Evolutionary conservation across 2,888 invertebrate species (phyloP).

Genomic region (Drosophila kambysellisi): DNA sequence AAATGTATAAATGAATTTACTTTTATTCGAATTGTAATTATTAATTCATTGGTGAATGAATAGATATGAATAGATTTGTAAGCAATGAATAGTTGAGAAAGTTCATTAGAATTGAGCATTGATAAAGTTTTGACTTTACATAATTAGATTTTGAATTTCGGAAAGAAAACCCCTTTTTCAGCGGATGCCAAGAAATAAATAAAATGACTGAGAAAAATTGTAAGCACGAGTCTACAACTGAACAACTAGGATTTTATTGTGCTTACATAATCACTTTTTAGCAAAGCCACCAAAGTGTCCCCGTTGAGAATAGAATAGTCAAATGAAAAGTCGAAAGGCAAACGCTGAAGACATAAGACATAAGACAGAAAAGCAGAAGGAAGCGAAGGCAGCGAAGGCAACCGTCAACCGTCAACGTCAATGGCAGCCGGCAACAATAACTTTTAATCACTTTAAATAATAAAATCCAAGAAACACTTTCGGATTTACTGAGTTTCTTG

Average conservation of each 20-base stretch:
- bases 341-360: conserved; percentile 17
- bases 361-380: background rate
- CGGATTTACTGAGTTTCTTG: conserved; percentile 73
- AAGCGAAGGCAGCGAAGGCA: conserved; percentile 8
- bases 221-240: conserved; percentile 35
- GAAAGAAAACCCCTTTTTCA: background rate
- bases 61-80: background rate
- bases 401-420: conserved; percentile 41
- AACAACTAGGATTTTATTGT: conserved; percentile 59
- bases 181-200: background rate
- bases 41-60: background rate
- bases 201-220: background rate
- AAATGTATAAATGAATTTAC: background rate
- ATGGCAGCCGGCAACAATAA: conserved; percentile 59
- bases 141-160: background rate
- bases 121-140: background rate
- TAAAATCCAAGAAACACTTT: conserved; percentile 78
- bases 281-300: conserved; percentile 39
- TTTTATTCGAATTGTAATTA: background rate
- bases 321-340: conserved; percentile 55
- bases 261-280: conserved; percentile 55
- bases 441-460: conserved; percentile 80
- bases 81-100: background rate
- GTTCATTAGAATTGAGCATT: background rate
- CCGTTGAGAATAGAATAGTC: conserved; percentile 36